These are phyloP conservation scores for Pseudochaenichthys georgianus DNA, from an alignment of 2,797 vertebrate genomes.

Conservation along the genomic window DNA sequence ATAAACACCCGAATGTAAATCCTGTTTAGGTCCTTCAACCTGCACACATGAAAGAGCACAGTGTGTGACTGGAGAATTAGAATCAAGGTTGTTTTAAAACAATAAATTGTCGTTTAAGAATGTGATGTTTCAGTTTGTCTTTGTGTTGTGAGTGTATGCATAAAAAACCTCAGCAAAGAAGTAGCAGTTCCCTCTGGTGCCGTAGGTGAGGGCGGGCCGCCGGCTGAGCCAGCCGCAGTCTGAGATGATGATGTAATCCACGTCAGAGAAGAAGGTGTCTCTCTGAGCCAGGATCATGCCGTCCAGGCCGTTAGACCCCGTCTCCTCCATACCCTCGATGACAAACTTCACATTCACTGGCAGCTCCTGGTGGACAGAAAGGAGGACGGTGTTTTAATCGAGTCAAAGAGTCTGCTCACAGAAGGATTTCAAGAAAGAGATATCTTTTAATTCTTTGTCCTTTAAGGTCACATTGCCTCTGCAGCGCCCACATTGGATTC, in stretches of 20 bases:
- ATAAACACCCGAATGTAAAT: conserved; percentile 93
- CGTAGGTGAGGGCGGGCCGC: conserved; percentile 90
- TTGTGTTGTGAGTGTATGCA: not conserved
- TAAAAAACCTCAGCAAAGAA: conserved; percentile 89
- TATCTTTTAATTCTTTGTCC: conserved; percentile 17
- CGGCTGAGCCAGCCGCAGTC: conserved; percentile 91
- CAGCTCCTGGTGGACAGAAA: conserved; percentile 73
- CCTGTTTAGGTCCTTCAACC: conserved; percentile 90
- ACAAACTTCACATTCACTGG: conserved; percentile 94
- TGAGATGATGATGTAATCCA: conserved; percentile 91
- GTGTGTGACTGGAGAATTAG: not conserved
- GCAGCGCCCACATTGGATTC: not conserved
- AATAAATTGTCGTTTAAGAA: not conserved
- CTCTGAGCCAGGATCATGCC: conserved; percentile 85
- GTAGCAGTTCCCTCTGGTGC: conserved; percentile 91
- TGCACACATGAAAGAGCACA: conserved; percentile 52
- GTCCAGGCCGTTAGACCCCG: conserved; percentile 89
- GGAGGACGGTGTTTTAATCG: not conserved
- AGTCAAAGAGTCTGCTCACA: conserved; percentile 20
- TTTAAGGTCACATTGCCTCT: not conserved
- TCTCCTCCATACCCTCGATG: conserved; percentile 96
- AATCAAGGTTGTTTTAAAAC: too few relatives aligned
- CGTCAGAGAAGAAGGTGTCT: conserved; percentile 87
- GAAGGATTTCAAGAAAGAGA: not conserved
- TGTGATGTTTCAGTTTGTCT: not conserved